phyloP scores from a whole-genome alignment of 2,113 vertebrate species.

The Cyprinodon tularosa region DNA sequence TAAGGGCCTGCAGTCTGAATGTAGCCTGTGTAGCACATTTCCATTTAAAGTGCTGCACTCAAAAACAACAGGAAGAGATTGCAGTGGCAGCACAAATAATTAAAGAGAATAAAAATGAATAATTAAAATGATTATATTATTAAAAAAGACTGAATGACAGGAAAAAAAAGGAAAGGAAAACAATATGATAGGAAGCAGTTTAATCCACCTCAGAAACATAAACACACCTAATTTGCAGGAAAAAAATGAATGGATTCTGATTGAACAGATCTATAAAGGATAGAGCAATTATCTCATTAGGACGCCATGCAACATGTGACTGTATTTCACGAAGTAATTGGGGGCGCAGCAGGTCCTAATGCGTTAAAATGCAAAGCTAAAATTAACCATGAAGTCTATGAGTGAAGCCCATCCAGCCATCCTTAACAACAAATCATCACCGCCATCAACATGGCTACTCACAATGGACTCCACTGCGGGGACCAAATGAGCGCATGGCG shows the following conservation, averaged over 20 bases:
- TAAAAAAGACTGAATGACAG: neutral
- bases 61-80: no score
- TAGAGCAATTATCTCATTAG: neutral
- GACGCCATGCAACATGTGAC: neutral
- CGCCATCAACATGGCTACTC: constrained; percentile 13
- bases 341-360: neutral
- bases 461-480: constrained; percentile 1
- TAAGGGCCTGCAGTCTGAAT: no score
- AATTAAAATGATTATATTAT: no score
- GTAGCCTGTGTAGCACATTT: no score
- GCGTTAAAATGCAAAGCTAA: neutral
- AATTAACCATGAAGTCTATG: constrained; percentile 4
- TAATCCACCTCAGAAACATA: no score
- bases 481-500: constrained; percentile 21
- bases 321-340: neutral
- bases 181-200: no score
- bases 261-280: neutral
- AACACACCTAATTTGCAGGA: neutral
- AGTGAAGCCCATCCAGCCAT: constrained; percentile 9
- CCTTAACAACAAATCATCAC: constrained; percentile 11
- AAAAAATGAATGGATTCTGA: neutral
- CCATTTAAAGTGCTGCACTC: no score
- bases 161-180: neutral
- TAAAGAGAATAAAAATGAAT: no score
- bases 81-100: no score